Evolutionary conservation across 2,888 invertebrate species (phyloP).

Genomic region (Apamea epomidion): DNA sequence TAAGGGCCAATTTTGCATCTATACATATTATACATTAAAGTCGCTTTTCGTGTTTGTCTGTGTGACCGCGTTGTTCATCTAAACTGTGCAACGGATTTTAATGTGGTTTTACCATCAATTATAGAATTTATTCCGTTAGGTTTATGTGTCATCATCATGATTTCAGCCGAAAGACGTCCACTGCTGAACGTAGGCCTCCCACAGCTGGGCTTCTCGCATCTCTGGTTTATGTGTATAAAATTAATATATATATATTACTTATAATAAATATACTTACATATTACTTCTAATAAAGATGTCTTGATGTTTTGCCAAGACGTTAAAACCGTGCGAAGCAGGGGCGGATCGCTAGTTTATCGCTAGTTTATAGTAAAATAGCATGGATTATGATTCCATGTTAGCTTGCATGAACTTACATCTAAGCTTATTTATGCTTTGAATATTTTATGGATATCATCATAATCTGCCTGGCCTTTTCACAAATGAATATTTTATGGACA

Average conservation of each 20-base stretch:
- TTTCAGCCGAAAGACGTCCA: neutral
- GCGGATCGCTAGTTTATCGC: neutral
- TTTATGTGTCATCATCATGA: neutral
- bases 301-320: neutral
- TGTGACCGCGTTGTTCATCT: neutral
- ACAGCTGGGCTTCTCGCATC: neutral
- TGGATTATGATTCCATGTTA: slow-evolving; percentile 33
- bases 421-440: slow-evolving; percentile 21
- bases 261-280: neutral
- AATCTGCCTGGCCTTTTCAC: too few species aligned
- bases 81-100: neutral
- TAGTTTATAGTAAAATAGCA: neutral
- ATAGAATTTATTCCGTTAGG: neutral
- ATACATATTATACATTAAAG: neutral
- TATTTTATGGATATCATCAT: slow-evolving; percentile 43
- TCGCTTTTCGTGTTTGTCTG: neutral
- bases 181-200: too few species aligned
- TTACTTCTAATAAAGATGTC: neutral
- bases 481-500: too few species aligned
- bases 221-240: neutral
- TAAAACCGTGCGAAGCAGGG: neutral
- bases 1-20: neutral
- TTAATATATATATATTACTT: too few species aligned
- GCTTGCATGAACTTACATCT: slow-evolving; percentile 7
- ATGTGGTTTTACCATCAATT: neutral